Base-by-base conservation (phyloP, 2,797 vertebrate species). In the Rhabdomys pumilio region DNA sequence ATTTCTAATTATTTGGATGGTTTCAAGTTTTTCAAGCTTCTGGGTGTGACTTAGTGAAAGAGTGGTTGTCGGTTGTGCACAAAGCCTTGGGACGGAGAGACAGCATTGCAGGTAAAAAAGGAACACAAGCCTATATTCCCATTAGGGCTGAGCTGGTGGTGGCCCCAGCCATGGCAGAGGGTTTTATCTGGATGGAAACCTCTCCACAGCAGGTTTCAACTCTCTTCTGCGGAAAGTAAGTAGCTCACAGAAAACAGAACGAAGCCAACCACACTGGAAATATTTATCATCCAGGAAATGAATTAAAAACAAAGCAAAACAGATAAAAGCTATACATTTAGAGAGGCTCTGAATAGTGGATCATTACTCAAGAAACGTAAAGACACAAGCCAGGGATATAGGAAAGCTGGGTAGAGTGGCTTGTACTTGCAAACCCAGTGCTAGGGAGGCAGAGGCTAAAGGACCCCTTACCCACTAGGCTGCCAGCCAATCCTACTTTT, bases 111-210 rank as follows among this genome's bases (percentile, higher is more conserved):
- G 22, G 44, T n/a, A 19, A 38, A 69, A 41, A 50, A 31, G 15
- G 38, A 31, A 55, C 10, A 79, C 1, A 73, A 90, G 31, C 3
- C 53, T 86, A 92, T 85, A 65, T 76, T 94, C 85, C 91, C 6
- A 57, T 90, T 75, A 61, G 72, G 67, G 82, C 47, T 92, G 31
- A 67, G 44, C 55, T 77, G 61, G 81, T 38, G 79, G 13, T 89
- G 6, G 72, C 41, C 20, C 88, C 38, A 26, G 34, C 50, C 50
- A 50, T 38, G 89, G 65, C 2, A 83, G 79, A 11, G 79, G 55
- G 76, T 80, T 96, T n/a, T 89, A 38, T 95, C 41, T 90, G 34
- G 34, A 59, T 86, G 44, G 92, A 90, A 86, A 26, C 26, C 34
- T 79, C 38, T 83, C 72, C 47, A 50, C 73, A 61, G 73, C 13